Conservation (phyloP, 2,888 invertebrate genomes). For the Cryptophagus acutangulus region DNA sequence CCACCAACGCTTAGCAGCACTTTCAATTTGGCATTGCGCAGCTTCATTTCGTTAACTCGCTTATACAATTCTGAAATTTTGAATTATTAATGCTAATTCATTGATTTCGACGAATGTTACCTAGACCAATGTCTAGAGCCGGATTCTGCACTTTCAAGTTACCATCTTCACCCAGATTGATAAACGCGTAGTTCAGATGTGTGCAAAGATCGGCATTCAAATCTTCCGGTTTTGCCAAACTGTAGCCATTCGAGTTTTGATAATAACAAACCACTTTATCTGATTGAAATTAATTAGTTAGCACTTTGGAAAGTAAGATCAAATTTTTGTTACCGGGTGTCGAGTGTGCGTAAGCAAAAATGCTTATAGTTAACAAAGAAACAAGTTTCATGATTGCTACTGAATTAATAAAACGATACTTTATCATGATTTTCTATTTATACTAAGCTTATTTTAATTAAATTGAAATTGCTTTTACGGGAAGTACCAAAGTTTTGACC, state of each 20-base stretch:
- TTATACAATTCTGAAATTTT: slow-evolving; percentile 14
- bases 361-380: no score
- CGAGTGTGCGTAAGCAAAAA: no score
- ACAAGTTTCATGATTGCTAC: no score
- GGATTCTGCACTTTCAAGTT: slow-evolving; percentile 8
- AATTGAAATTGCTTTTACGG: no score
- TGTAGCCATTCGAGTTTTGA: slow-evolving; percentile 6
- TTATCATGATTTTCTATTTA: no score
- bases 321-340: no score
- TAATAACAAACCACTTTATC: slow-evolving; percentile 19
- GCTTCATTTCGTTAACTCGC: slow-evolving; percentile 11
- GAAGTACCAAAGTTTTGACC: no score
- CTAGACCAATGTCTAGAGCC: slow-evolving; percentile 11
- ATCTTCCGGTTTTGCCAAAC: slow-evolving; percentile 8
- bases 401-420: no score
- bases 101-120: slow-evolving; percentile 3
- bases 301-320: no score
- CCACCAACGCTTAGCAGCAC: slow-evolving; percentile 17
- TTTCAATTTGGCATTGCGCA: slow-evolving; percentile 13
- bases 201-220: slow-evolving; percentile 15
- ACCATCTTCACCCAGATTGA: slow-evolving; percentile 7
- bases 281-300: no score
- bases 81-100: not conserved
- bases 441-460: no score
- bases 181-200: slow-evolving; percentile 18